Conservation (phyloP, 2,113 vertebrate genomes). For the Leptodactylus fuscus region DNA sequence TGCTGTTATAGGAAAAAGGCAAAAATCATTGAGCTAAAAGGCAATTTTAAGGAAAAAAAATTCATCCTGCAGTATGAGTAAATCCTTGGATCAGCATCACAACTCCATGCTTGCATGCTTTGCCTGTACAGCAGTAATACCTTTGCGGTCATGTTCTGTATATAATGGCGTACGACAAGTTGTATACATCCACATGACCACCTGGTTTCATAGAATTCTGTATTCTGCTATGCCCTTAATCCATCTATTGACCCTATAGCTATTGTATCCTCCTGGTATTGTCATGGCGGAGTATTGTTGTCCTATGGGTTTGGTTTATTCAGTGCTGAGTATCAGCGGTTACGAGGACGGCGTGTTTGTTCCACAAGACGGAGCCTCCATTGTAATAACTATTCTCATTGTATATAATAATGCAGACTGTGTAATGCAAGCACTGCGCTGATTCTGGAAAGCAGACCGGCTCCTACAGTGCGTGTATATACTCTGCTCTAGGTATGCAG, state of each 20-base stretch:
- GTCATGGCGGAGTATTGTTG: background rate
- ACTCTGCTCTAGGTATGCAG: background rate
- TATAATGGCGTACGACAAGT: background rate
- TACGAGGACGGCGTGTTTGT: background rate
- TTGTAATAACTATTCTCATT: background rate
- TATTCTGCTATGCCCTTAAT: background rate
- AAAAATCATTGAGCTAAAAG: no score
- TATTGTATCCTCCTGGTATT: background rate
- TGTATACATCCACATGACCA: background rate
- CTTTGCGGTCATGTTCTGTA: no score
- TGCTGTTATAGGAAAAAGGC: no score
- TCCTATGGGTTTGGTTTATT: background rate
- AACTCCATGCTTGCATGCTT: no score
- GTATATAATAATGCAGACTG: background rate
- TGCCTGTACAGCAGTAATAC: no score
- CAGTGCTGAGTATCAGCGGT: background rate
- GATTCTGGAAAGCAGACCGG: no score
- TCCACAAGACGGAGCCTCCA: background rate
- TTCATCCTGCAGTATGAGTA: no score
- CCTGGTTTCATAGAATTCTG: no score
- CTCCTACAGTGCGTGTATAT: no score
- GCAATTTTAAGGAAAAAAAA: no score
- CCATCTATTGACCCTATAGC: background rate
- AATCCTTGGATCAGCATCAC: no score
- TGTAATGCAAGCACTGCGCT: background rate